A percentile compares a stretch with the other conserved stretches of the same genome.
Evolutionary conservation across 2,797 vertebrate species (phyloP).

Genomic region (Smutsia gigantea): DNA sequence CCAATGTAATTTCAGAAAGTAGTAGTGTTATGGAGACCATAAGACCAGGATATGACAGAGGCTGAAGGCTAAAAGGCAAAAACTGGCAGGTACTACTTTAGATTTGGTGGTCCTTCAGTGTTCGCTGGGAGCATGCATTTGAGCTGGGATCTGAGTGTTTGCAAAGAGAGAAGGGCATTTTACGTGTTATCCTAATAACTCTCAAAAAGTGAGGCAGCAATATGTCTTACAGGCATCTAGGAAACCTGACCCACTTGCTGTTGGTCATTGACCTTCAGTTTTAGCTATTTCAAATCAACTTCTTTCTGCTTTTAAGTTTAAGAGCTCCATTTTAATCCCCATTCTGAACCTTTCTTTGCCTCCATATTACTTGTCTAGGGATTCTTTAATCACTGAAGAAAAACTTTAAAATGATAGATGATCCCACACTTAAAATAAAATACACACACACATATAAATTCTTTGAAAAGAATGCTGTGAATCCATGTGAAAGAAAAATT

Average conservation of each 20-base stretch:
- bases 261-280: background rate
- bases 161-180: background rate
- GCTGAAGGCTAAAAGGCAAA: background rate
- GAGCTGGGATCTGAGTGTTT: background rate
- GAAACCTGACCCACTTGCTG: background rate
- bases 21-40: background rate
- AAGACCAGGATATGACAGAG: background rate
- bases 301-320: conserved; percentile 47
- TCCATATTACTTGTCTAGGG: background rate
- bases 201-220: background rate
- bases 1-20: background rate
- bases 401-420: background rate
- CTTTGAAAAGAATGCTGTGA: background rate
- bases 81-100: background rate
- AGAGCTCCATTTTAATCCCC: conserved; percentile 18
- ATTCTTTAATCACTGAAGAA: conserved; percentile 4
- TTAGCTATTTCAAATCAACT: conserved; percentile 36
- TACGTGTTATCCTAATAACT: background rate
- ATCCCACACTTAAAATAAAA: background rate
- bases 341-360: background rate
- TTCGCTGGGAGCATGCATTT: background rate
- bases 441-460: background rate
- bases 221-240: background rate
- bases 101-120: background rate
- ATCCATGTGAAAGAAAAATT: conserved; percentile 28